These are phyloP conservation scores for Polydesmus complanatus DNA, from an alignment of 2,888 invertebrate species.

Conservation along the genomic window DNA sequence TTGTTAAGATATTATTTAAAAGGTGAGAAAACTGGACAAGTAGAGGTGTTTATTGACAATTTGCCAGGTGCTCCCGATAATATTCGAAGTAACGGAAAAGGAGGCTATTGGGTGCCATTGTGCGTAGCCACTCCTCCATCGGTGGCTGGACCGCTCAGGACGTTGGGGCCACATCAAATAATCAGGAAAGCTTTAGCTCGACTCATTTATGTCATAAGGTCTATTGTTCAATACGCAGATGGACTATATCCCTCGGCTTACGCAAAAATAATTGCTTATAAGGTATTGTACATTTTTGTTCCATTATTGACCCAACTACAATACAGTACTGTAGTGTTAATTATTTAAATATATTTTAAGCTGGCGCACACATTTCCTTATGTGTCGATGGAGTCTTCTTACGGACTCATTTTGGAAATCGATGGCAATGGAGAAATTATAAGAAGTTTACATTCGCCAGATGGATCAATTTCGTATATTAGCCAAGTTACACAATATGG, in stretches of 20 bases:
- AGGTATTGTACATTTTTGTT: no score
- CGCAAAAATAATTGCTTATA: constrained; percentile 11
- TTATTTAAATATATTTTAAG: constrained; percentile 9
- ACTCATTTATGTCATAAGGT: constrained; percentile 10
- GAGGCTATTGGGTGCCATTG: constrained; percentile 34
- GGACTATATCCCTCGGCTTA: not conserved
- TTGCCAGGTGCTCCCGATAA: constrained; percentile 38
- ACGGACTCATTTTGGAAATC: constrained; percentile 30
- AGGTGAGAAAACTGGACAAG: constrained; percentile 29
- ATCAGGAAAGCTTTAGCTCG: constrained; percentile 15
- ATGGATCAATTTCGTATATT: constrained; percentile 25
- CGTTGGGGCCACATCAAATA: constrained; percentile 9
- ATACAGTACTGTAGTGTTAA: not conserved
- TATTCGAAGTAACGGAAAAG: constrained; percentile 28
- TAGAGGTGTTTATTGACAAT: constrained; percentile 34
- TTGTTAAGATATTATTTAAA: constrained; percentile 31
- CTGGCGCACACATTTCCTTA: constrained; percentile 15
- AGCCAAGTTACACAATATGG: constrained; percentile 30
- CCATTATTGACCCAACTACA: not conserved
- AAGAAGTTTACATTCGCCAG: constrained; percentile 29
- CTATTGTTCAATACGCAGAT: constrained; percentile 3
- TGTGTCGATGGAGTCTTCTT: constrained; percentile 18
- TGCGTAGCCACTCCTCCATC: constrained; percentile 13
- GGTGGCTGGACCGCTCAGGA: not conserved
- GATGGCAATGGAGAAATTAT: constrained; percentile 28